Evolutionary conservation across 2,888 invertebrate species (phyloP), one percentile per base, ranked within the genome.

Genomic region (Crepidodera aurea): DNA sequence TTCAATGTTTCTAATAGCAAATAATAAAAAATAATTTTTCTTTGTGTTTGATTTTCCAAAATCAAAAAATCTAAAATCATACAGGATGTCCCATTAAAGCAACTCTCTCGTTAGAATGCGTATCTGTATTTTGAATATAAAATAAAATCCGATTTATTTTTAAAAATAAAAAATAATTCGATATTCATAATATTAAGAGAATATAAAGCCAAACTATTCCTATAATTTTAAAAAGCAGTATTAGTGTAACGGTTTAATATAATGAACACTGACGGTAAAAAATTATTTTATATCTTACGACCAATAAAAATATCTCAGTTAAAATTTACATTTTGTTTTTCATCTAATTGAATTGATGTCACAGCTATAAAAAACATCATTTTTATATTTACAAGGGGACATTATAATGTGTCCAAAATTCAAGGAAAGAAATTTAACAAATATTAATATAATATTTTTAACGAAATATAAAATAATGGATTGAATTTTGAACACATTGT

Each of bases 271-370:
- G 34, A 34, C 13, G 34, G 34, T 34, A 40, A 40, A 40, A 40
- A 40, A 40, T 16, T 40, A 40, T 40, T 15, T 13, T 40, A 8
- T 40, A 40, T 40, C 18, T 40, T 40, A 40, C 37, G 37, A 63
- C 62, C 68, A 68, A 66, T 53, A 62, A 69, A 68, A 67, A 68
- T 66, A 64, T 64, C 48, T 53, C 62, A 59, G 62, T 66, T 57
- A 55, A 48, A 57, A 60, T 60, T 65, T 40, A 40, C 40, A 51
- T 68, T 66, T 69, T 60, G 65, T 54, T 61, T 60, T 50, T 60
- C 71, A 65, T 67, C 68, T 75, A 74, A 76, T 75, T 76, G 72
- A 74, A 75, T 75, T 74, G 69, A 72, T 71, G 71, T 77, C 76
- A 77, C 78, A 77, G 77, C 76, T 77, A 77, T 75, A 75, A 74